phyloP scores from a whole-genome alignment of 2,797 vertebrate genomes.

The Sebastes cheni region DNA sequence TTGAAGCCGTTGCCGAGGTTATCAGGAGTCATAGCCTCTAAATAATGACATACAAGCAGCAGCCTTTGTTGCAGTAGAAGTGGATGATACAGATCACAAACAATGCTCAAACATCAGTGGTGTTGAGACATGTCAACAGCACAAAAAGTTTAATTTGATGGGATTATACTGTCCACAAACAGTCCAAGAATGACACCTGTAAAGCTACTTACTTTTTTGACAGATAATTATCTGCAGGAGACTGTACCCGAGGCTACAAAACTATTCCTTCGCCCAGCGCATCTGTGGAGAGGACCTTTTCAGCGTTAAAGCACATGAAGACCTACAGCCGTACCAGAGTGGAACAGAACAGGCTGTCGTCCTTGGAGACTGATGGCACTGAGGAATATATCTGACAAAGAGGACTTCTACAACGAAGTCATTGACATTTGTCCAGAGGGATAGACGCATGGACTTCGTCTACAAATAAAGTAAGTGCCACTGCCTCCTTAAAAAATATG shows the following conservation, averaged over 20 bases:
- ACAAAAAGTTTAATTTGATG: background rate
- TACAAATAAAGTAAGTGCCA: background rate
- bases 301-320: background rate
- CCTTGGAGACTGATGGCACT: background rate
- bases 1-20: background rate
- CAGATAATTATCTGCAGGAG: background rate
- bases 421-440: too few species aligned
- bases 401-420: background rate
- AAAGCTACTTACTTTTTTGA: background rate
- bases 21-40: background rate
- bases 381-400: background rate
- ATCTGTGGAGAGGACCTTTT: background rate
- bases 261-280: background rate
- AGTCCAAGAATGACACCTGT: background rate
- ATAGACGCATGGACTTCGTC: background rate
- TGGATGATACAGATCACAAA: background rate
- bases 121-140: background rate
- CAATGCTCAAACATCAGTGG: background rate
- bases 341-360: background rate
- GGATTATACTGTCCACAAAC: background rate
- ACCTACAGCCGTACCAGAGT: background rate
- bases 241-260: background rate
- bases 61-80: too few species aligned
- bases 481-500: background rate
- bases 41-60: too few species aligned